These are phyloP conservation scores for Eolophus roseicapilla DNA, from an alignment of 2,113 vertebrate genomes.

Conservation along the genomic window DNA sequence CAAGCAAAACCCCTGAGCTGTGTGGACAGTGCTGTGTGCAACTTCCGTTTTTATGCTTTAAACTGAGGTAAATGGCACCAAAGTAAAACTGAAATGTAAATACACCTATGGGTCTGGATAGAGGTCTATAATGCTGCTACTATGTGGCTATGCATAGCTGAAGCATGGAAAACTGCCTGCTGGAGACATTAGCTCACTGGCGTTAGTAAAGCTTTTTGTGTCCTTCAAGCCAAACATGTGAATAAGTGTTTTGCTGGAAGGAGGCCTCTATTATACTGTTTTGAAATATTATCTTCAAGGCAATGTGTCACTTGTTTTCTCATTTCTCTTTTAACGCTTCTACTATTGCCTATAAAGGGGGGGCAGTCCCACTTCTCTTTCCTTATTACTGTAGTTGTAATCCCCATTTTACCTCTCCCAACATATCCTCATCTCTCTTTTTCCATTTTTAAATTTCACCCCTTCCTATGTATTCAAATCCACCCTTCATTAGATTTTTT, in stretches of 20 bases:
- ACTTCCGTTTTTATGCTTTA: not conserved
- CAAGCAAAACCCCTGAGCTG: not conserved
- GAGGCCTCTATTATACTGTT: not conserved
- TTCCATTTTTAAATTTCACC: not conserved
- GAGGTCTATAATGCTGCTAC: not conserved
- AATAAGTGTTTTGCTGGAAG: not conserved
- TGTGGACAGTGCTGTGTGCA: not conserved
- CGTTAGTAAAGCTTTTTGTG: accelerated
- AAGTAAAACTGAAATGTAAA: not conserved
- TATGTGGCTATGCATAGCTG: not conserved
- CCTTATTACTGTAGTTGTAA: not conserved
- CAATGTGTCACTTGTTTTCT: not conserved
- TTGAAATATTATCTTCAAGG: not conserved
- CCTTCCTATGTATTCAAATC: not conserved
- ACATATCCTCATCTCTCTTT: not conserved
- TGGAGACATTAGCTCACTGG: not conserved
- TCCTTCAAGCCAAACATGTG: not conserved
- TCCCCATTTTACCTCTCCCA: not conserved
- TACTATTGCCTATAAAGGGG: not conserved
- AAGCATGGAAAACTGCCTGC: not conserved
- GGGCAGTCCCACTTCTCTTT: not conserved
- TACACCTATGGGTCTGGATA: not conserved
- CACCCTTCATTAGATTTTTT: not conserved
- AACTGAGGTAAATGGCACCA: not conserved
- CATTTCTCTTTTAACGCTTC: not conserved